A percentile compares a stretch with the other conserved stretches of the same genome.
These are phyloP conservation scores for Silurus meridionalis DNA, from an alignment of 2,113 vertebrate genomes.

Conservation along the genomic window DNA sequence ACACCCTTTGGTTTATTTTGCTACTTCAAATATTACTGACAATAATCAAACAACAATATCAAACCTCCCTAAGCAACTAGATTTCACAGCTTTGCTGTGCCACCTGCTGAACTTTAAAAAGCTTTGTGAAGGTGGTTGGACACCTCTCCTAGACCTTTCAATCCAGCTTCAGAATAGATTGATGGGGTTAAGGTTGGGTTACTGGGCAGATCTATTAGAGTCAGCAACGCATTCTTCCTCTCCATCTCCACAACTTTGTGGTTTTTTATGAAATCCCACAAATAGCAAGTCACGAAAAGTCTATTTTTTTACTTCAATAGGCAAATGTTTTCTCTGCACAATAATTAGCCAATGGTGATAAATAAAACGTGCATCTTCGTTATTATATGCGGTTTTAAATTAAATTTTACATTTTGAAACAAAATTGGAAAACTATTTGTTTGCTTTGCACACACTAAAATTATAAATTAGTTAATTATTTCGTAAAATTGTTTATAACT, in stretches of 20 bases:
- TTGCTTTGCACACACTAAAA: neutral
- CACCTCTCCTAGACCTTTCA: neutral
- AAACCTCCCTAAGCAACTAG: neutral
- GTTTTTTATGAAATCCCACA: neutral
- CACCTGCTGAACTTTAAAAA: neutral
- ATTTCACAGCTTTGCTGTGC: neutral
- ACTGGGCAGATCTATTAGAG: neutral
- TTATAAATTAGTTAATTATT: neutral
- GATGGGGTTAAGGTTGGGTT: conserved; percentile 3
- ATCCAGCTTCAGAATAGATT: neutral
- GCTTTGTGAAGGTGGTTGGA: neutral
- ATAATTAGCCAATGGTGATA: neutral
- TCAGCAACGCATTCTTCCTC: neutral
- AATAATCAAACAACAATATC: neutral
- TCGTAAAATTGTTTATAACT: neutral
- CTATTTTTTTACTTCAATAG: neutral
- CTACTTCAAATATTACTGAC: neutral
- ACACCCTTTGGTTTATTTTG: neutral
- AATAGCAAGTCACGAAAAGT: neutral
- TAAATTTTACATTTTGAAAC: neutral
- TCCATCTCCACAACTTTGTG: neutral
- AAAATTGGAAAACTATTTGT: neutral
- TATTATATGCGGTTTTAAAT: neutral
- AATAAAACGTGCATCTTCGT: neutral
- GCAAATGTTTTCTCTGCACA: neutral